Conservation (phyloP, 1,140 invertebrate genomes). For the Pogonomyrmex californicus region DNA sequence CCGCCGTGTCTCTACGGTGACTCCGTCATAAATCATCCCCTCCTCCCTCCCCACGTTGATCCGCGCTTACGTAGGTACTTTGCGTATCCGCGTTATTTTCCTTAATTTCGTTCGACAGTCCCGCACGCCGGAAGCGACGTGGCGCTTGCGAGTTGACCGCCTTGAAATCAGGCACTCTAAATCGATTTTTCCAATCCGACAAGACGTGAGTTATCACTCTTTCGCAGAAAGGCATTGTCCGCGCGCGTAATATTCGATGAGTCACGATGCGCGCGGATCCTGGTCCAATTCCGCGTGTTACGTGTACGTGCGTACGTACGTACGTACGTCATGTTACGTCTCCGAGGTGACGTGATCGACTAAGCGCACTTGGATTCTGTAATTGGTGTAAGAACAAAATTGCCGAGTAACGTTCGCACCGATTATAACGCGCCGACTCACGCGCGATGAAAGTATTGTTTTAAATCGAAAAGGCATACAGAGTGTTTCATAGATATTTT, state of each 20-base stretch:
- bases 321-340: background rate
- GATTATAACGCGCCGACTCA: background rate
- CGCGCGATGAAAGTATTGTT: background rate
- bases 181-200: background rate
- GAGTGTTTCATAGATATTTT: background rate
- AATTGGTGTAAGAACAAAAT: background rate
- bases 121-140: background rate
- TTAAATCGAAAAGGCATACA: background rate
- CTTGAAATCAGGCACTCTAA: background rate
- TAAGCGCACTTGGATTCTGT: background rate
- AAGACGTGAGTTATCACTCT: background rate
- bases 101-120: constrained; percentile 26
- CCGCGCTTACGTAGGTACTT: background rate
- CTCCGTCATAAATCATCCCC: constrained; percentile 67
- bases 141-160: background rate
- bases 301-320: background rate
- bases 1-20: constrained; percentile 39
- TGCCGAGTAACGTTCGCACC: background rate
- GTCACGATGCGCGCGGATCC: constrained; percentile 1
- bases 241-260: constrained; percentile 30
- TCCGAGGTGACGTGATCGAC: background rate
- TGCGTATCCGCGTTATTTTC: constrained; percentile 25
- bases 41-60: constrained; percentile 13
- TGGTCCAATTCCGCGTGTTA: background rate
- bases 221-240: background rate